These are phyloP conservation scores for Mactra quadrangularis DNA, from an alignment of 1,140 invertebrate species.

Conservation along the genomic window DNA sequence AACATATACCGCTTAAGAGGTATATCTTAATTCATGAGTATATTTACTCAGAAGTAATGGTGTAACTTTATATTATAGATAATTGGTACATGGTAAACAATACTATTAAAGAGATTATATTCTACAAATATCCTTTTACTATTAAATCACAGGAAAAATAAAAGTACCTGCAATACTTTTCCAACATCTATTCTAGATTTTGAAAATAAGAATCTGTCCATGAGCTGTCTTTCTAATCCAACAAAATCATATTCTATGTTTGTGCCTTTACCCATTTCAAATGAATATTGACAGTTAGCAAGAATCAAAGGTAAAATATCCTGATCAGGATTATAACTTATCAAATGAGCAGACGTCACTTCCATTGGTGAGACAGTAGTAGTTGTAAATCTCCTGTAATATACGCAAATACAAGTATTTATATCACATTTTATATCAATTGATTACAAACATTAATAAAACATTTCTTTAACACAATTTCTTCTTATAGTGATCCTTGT, in stretches of 20 bases:
- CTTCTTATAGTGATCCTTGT: too few species aligned
- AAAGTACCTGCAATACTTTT: constrained; percentile 11
- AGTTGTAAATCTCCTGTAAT: constrained; percentile 12
- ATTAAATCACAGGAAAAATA: background rate
- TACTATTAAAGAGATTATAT: background rate
- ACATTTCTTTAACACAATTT: too few species aligned
- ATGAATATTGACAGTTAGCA: constrained; percentile 74
- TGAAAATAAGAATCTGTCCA: constrained; percentile 66
- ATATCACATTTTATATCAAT: too few species aligned
- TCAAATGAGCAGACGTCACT: constrained; percentile 65
- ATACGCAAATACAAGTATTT: too few species aligned
- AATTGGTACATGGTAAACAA: background rate
- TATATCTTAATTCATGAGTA: too few species aligned
- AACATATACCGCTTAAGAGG: too few species aligned
- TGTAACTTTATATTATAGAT: background rate
- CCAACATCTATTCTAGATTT: constrained; percentile 65
- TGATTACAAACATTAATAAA: too few species aligned
- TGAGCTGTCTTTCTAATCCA: constrained; percentile 69
- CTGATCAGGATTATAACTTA: constrained; percentile 69
- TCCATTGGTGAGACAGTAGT: constrained; percentile 39
- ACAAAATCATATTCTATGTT: constrained; percentile 73
- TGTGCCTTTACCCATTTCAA: constrained; percentile 69
- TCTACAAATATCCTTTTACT: too few species aligned
- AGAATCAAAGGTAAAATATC: constrained; percentile 74
- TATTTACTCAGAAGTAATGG: too few species aligned